A percentile compares a stretch with the other conserved stretches of the same genome.
Evolutionary conservation across 2,797 vertebrate genomes (phyloP).

Genomic region (Chloroceryle amazona): DNA sequence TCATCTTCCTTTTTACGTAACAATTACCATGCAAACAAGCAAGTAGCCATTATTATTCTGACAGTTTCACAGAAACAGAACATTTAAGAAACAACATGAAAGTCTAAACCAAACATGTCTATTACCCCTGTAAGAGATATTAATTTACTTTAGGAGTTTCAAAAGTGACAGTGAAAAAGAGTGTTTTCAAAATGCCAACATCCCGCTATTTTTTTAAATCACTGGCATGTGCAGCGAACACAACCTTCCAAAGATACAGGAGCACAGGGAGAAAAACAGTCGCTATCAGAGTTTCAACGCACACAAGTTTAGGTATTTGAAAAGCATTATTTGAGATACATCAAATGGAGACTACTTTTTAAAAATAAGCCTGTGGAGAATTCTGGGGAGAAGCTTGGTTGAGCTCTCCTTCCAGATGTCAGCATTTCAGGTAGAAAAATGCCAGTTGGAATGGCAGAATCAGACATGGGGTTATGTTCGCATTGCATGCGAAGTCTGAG

Average conservation of each 20-base stretch:
- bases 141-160: neutral
- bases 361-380: neutral
- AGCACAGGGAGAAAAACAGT: neutral
- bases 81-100: neutral
- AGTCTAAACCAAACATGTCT: neutral
- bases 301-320: neutral
- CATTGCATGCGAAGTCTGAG: neutral
- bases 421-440: neutral
- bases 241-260: neutral
- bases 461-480: neutral
- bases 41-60: neutral
- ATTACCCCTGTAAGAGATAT: neutral
- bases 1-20: neutral
- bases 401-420: neutral
- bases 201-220: neutral
- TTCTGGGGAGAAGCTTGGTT: neutral
- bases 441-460: neutral
- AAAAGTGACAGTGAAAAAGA: neutral
- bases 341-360: neutral
- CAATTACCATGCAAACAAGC: neutral
- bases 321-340: neutral
- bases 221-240: neutral
- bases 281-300: neutral
- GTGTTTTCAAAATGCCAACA: neutral
- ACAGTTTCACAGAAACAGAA: neutral